Base-by-base conservation (phyloP, 1,140 invertebrate genomes). In the Acromyrmex echinatior region DNA sequence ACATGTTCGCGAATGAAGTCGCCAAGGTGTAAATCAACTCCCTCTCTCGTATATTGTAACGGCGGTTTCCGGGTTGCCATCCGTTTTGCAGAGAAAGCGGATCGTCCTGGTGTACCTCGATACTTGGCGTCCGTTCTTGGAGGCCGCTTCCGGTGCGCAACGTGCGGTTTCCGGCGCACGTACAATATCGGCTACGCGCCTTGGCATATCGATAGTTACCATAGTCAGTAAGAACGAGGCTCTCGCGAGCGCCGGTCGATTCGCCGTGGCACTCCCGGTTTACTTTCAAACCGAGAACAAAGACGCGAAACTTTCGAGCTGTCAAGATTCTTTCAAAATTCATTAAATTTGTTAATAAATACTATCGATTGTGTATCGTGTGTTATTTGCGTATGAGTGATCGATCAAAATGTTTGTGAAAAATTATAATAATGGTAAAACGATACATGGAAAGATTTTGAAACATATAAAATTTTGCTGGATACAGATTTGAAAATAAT, bases 121-220 rank as follows among this genome's bases (percentile, higher is more conserved):
- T 74, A 62, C 68, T 66, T 73, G 91, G 82, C 93, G 92, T 92
- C 88, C 91, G 91, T 35, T 7, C 73, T 70, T 79, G 87, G 86
- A 73, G 60, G 81, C 62, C 62, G 92, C 91, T 94, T 94, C 93
- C 93, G 93, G 90, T 87, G 77, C 86, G 88, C 88, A 89, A 89
- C 91, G 93, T 94, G 93, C 86, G 93, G 93, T 93, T 94, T 94
- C 93, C 93, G 93, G 87, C 87, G 91, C 85, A 74, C 88, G 86
- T 91, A 89, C 77, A 62, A 84, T 90, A 85, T 86, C 86, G 87
- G 16, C 68, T 77, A 70, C 87, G 88, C 88, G 80, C 62, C 66
- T 63, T 31, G 80, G 68, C 82, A 86, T 85, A 93, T 93, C 92
- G 91, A 92, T 56, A 45, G 39, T 45, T 45, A 7, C 49, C 7